phyloP scores from a whole-genome alignment of 2,113 vertebrate species.

The Naja naja region DNA sequence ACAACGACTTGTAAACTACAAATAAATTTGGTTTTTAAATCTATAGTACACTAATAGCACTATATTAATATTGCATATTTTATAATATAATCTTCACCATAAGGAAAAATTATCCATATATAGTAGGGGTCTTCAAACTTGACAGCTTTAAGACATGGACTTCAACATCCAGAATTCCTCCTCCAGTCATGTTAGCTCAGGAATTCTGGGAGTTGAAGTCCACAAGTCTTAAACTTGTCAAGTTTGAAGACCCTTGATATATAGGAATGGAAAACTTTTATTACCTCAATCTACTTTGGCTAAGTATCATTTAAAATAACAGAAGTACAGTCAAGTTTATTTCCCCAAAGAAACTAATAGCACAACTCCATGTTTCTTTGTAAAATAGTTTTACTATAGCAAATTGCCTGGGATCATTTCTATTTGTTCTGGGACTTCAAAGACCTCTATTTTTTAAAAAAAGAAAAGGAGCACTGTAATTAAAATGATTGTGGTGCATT shows the following conservation, averaged over 20 bases:
- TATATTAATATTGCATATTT: background rate
- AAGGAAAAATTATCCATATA: background rate
- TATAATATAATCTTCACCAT: background rate
- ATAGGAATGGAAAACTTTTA: background rate
- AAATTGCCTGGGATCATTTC: background rate
- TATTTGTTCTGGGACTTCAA: constrained; percentile 9
- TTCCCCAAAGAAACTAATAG: background rate
- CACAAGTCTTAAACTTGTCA: too few species aligned
- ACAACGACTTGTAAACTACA: background rate
- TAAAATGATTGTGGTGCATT: constrained; percentile 3
- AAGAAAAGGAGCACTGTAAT: background rate
- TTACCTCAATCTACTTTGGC: background rate
- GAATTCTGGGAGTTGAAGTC: too few species aligned
- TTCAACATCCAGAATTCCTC: too few species aligned
- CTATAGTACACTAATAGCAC: constrained; percentile 6
- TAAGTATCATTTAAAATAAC: background rate
- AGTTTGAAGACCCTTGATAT: too few species aligned
- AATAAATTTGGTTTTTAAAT: background rate
- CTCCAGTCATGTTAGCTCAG: too few species aligned
- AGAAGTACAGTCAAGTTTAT: background rate
- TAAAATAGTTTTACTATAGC: background rate
- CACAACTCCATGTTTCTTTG: background rate
- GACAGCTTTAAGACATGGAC: too few species aligned
- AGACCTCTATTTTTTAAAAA: background rate
- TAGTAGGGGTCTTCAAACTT: too few species aligned